These are phyloP conservation scores for Cyrtorhinus lividipennis DNA, from an alignment of 1,140 invertebrate genomes.

Conservation along the genomic window DNA sequence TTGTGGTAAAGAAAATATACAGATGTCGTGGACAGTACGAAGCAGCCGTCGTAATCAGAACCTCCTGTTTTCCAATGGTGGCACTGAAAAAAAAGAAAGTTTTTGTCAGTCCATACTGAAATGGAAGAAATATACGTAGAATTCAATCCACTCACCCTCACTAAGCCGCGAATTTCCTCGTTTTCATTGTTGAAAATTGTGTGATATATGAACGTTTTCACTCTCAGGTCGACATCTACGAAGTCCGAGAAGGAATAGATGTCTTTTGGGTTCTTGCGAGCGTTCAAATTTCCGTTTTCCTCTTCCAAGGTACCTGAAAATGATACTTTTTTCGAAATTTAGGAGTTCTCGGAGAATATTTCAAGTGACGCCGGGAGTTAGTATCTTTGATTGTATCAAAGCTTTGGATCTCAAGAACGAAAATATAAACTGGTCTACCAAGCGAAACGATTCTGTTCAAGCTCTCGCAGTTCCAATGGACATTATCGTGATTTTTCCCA, in stretches of 20 bases:
- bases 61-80: constrained; percentile 28
- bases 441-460: too few species aligned
- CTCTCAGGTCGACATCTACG: constrained; percentile 38
- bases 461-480: too few species aligned
- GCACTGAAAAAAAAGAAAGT: constrained; percentile 10
- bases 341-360: too few species aligned
- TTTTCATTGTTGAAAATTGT: constrained; percentile 36
- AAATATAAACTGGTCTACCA: too few species aligned
- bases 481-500: too few species aligned
- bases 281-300: not conserved
- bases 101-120: not conserved
- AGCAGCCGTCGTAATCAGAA: constrained; percentile 36
- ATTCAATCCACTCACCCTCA: constrained; percentile 33
- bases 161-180: constrained; percentile 38
- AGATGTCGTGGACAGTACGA: constrained; percentile 39
- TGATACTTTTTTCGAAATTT: constrained; percentile 24
- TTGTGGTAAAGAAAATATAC: constrained; percentile 37
- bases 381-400: constrained; percentile 26
- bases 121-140: too few species aligned
- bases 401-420: too few species aligned
- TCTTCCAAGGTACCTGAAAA: not conserved
- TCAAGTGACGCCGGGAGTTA: too few species aligned
- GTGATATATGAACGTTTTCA: constrained; percentile 39
- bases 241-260: constrained; percentile 42
- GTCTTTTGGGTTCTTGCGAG: constrained; percentile 23